Evolutionary conservation across 2,888 invertebrate species (phyloP), one percentile per base, ranked within the genome.

Genomic region (Drosophila macrospina): DNA sequence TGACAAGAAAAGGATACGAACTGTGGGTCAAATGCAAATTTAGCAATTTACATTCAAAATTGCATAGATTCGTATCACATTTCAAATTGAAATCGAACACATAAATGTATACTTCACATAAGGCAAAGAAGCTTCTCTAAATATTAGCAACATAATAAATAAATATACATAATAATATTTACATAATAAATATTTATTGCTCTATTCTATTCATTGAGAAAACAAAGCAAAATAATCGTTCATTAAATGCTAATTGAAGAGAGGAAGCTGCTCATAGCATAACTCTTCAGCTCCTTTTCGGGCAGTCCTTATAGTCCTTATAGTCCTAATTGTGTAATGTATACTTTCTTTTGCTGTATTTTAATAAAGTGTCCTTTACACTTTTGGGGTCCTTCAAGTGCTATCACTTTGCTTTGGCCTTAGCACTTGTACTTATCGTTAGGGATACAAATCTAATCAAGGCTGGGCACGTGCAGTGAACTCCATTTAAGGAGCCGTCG

Each of bases 391-490:
- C n/a, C 51, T 15, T 20, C 3, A 20, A 52, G 48, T 54, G 68
- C 11, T 73, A 73, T 75, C 78, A 42, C 45, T 28, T 75, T 68
- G 34, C 41, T 32, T 39, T 24, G 34, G 6, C 7, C 55, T 45
- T 48, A 8, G 28, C 42, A 32, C 26, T 44, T 34, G 32, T 8
- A 28, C 10, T 13, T 10, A 13, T 26, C n/a, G 13, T 6, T 34
- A 8, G 24, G n/a, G 6, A 6, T 28, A 62, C 30, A 60, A 63
- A 44, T 41, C 32, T 45, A 41, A 61, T 64, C 48, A 28, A 50
- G 63, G 52, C 59, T 36, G 5, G 34, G 56, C 86, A 80, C 80
- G 76, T 86, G 76, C 52, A 42, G 36, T 77, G 74, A 83, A 74
- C 86, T 77, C 42, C 50, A 45, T 62, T 68, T 64, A 60, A 79